Conservation (phyloP, 1,140 invertebrate genomes). For the Atta cephalotes region DNA sequence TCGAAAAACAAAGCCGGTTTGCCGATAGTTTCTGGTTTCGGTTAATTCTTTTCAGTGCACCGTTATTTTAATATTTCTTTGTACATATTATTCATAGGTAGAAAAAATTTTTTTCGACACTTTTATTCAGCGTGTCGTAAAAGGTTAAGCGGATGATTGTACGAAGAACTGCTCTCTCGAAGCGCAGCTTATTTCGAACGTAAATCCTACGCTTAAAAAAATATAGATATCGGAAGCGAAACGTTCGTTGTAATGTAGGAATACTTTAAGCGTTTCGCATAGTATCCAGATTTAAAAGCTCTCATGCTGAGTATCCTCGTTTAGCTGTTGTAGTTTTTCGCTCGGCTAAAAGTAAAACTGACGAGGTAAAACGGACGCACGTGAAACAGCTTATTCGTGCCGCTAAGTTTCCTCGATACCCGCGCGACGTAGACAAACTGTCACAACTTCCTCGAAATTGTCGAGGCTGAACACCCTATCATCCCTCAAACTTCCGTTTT, state of each 20-base stretch:
- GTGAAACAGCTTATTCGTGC: slow-evolving; percentile 71
- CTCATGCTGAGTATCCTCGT: slow-evolving; percentile 62
- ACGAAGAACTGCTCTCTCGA: slow-evolving; percentile 11
- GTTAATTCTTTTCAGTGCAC: background rate
- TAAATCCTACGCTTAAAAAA: slow-evolving; percentile 35
- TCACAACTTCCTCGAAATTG: slow-evolving; percentile 75
- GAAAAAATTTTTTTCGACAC: background rate
- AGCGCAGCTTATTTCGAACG: slow-evolving; percentile 43
- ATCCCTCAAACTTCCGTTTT: slow-evolving; percentile 71
- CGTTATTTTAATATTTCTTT: slow-evolving; percentile 20
- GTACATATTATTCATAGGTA: slow-evolving; percentile 6
- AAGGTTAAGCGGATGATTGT: slow-evolving; percentile 47
- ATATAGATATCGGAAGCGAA: slow-evolving; percentile 64
- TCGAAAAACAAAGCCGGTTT: slow-evolving; percentile 58
- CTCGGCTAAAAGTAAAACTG: slow-evolving; percentile 26
- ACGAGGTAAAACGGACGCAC: slow-evolving; percentile 45
- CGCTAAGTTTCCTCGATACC: slow-evolving; percentile 72
- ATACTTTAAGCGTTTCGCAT: slow-evolving; percentile 51
- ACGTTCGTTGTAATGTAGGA: slow-evolving; percentile 17
- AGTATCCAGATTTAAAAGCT: slow-evolving; percentile 66
- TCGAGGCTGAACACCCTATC: slow-evolving; percentile 71
- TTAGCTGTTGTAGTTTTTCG: slow-evolving; percentile 64
- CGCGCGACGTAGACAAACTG: slow-evolving; percentile 72
- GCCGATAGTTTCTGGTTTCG: slow-evolving; percentile 55
- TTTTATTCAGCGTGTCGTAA: slow-evolving; percentile 17